Evolutionary conservation across 2,888 invertebrate genomes (phyloP).

Genomic region (Apotomis turbidana): DNA sequence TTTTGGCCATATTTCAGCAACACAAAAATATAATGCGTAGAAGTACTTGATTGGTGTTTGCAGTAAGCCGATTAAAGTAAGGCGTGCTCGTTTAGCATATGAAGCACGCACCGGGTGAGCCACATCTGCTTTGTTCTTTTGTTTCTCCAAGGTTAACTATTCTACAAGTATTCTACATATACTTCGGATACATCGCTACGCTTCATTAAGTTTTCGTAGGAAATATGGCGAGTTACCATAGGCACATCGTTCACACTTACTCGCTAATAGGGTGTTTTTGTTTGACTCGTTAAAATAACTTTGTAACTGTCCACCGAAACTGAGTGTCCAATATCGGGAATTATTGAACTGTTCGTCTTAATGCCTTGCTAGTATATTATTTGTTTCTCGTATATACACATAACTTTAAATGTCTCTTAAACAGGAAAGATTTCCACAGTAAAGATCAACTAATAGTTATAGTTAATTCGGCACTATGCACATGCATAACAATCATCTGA

Average conservation of each 20-base stretch:
- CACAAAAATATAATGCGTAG: constrained; percentile 15
- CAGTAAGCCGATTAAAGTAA: constrained; percentile 49
- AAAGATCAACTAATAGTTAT: too few relatives aligned
- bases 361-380: neutral
- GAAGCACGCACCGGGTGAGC: constrained; percentile 51
- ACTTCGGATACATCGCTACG: constrained; percentile 21
- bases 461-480: too few relatives aligned
- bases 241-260: constrained; percentile 23
- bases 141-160: constrained; percentile 60
- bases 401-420: neutral
- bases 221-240: constrained; percentile 33
- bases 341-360: neutral
- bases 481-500: too few relatives aligned
- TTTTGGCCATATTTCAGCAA: constrained; percentile 11
- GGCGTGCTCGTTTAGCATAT: constrained; percentile 47
- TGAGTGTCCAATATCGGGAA: neutral
- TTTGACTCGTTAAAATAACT: constrained; percentile 25
- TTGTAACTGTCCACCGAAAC: constrained; percentile 14
- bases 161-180: constrained; percentile 22
- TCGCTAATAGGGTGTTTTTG: constrained; percentile 28
- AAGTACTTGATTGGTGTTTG: constrained; percentile 33
- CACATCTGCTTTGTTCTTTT: constrained; percentile 65
- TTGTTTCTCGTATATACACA: neutral
- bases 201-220: constrained; percentile 24
- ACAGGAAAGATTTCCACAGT: neutral